Evolutionary conservation across 2,113 vertebrate species (phyloP), one percentile per base, ranked within the genome.

Genomic region (Leiothrix lutea): DNA sequence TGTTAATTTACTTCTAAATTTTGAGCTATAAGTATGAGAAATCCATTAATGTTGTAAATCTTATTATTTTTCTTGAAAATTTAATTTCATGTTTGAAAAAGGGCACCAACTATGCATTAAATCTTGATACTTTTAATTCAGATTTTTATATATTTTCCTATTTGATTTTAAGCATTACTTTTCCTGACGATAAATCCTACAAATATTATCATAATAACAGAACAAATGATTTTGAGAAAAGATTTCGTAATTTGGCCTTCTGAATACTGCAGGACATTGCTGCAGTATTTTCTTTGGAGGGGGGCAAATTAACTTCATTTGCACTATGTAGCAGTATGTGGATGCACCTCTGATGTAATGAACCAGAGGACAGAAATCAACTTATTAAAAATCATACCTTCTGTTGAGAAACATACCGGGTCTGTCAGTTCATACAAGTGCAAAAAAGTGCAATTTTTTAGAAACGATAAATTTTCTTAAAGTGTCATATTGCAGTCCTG

Each of bases 261-360:
- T 86, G 74, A 94, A 90, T 69, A 75, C 8, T 72, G 26, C 23
- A 14, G 31, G 22, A 65, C 60, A 31, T 48, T 73, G 25, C 9
- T 64, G 35, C 20, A 72, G 18, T 15, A 2, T 17, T 26, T 17
- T 26, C 44, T 82, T 78, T 14, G 7, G 9, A 3, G 2, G 5
- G 8, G 8, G 8, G 42, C 5, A 67, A 85, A 75, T 19, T 72
- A 51, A 69, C 28, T 77, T 83, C 2, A 61, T 80, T 89, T 80
- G 35, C 2, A 5, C 6, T 40, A 12, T 0, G 5, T 33, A 57
- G 19, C 1, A 36, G 40, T 42, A 62, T 45, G 36, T 65, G 12
- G 42, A 77, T 65, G 23, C 2, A 50, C 5, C 12, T 66, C 50
- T 80, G 28, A 83, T 23, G 22, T 12, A 72, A 4, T 16, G 20